These are phyloP conservation scores for Rhagoletis pomonella DNA, from an alignment of 1,140 invertebrate genomes.

Conservation along the genomic window DNA sequence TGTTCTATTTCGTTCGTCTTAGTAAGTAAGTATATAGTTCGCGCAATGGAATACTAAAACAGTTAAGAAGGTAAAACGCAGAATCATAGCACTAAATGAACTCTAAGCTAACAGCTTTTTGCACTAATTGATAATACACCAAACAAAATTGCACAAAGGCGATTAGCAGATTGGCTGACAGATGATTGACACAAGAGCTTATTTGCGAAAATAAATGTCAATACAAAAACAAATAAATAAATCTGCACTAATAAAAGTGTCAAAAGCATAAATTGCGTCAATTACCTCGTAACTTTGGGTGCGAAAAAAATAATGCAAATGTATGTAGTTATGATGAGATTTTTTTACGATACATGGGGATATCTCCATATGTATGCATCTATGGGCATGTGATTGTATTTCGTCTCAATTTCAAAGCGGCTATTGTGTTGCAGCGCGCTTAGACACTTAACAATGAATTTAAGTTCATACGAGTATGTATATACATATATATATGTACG, in stretches of 20 bases:
- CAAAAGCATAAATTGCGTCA: slow-evolving; percentile 29
- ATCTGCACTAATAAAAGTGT: neutral
- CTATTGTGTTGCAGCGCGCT: too few relatives aligned
- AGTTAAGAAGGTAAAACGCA: neutral
- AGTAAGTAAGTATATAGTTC: neutral
- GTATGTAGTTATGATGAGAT: too few relatives aligned
- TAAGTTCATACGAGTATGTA: neutral
- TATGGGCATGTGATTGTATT: too few relatives aligned
- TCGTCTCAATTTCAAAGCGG: too few relatives aligned
- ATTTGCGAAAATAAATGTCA: neutral
- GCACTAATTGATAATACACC: neutral
- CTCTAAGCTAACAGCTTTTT: neutral
- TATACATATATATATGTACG: too few relatives aligned
- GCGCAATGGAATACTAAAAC: neutral
- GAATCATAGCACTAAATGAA: neutral
- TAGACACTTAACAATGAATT: too few relatives aligned
- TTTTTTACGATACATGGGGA: too few relatives aligned
- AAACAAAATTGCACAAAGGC: neutral
- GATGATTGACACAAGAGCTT: neutral
- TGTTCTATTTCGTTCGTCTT: neutral
- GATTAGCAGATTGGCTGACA: neutral
- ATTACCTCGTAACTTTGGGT: neutral
- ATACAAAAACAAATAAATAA: neutral
- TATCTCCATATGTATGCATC: too few relatives aligned
- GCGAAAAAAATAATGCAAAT: neutral